Percentiles rank a stretch among this genome's conserved stretches.
Evolutionary conservation across 2,113 vertebrate genomes (phyloP).

Genomic region (Toxotes chatareus): DNA sequence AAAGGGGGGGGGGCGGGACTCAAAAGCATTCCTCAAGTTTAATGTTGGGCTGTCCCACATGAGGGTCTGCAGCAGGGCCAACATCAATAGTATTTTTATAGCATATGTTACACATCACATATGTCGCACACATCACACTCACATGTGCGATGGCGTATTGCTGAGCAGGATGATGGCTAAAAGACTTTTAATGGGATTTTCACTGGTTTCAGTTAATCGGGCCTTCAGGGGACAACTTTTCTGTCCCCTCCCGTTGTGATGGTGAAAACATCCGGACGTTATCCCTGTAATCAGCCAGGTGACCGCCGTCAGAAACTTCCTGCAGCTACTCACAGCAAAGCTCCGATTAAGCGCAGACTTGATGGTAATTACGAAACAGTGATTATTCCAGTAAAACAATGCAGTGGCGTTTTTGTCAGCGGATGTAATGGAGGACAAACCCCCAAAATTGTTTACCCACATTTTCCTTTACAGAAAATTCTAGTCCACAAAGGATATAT

Average conservation of each 20-base stretch:
- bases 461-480: conserved; percentile 20
- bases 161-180: not conserved
- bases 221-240: conserved; percentile 28
- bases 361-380: conserved; percentile 50
- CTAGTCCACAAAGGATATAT: conserved; percentile 2
- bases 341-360: conserved; percentile 29
- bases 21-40: conserved; percentile 68
- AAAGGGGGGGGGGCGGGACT: conserved; percentile 26
- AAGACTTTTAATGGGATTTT: conserved; percentile 23
- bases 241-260: conserved; percentile 29
- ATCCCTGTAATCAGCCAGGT: conserved; percentile 41
- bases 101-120: conserved; percentile 38
- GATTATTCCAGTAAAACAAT: conserved; percentile 46
- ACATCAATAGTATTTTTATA: conserved; percentile 52
- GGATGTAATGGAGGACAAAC: conserved; percentile 21
- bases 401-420: conserved; percentile 25
- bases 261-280: conserved; percentile 51
- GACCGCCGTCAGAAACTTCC: conserved; percentile 48
- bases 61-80: conserved; percentile 57
- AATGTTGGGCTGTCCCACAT: conserved; percentile 44
- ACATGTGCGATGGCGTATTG: conserved; percentile 20
- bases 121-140: not conserved
- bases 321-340: conserved; percentile 31
- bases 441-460: conserved; percentile 9
- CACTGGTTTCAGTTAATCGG: conserved; percentile 23